Percentiles rank a stretch among this genome's conserved stretches.
These are phyloP conservation scores for Acanthisitta chloris DNA, from an alignment of 2,113 vertebrate species.

Conservation along the genomic window DNA sequence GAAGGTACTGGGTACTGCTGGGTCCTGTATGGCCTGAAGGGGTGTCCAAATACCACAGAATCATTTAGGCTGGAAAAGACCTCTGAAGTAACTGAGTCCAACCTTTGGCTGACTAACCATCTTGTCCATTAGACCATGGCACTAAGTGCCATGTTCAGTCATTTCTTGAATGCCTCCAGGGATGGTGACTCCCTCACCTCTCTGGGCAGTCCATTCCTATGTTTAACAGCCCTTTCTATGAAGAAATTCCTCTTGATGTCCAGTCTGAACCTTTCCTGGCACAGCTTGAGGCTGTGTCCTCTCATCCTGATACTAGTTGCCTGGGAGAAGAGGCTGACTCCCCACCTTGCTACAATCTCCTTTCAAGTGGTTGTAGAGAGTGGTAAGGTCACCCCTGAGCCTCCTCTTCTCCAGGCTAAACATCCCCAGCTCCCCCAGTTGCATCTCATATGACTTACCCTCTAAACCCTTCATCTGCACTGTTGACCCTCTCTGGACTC, in stretches of 20 bases:
- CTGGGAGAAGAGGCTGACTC: rapidly evolving
- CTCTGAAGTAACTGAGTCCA: background rate
- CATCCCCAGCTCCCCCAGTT: background rate
- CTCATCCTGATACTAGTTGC: background rate
- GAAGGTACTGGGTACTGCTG: background rate
- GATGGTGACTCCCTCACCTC: background rate
- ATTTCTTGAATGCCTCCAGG: background rate
- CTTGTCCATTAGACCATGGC: background rate
- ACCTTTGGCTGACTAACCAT: background rate
- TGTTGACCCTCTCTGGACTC: background rate
- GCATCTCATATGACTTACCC: background rate
- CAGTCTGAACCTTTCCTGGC: background rate
- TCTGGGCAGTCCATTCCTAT: background rate
- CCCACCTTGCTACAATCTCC: rapidly evolving
- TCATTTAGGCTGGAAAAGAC: background rate
- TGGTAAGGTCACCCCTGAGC: background rate
- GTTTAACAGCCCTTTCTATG: background rate
- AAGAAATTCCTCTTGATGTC: background rate
- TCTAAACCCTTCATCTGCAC: background rate
- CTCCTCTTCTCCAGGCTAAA: background rate
- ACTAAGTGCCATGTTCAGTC: background rate
- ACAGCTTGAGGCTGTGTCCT: background rate
- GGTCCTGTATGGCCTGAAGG: background rate
- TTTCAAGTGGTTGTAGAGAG: rapidly evolving
- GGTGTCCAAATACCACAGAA: background rate